phyloP scores from a whole-genome alignment of 2,888 invertebrate species.

The Calephelis perditalis region DNA sequence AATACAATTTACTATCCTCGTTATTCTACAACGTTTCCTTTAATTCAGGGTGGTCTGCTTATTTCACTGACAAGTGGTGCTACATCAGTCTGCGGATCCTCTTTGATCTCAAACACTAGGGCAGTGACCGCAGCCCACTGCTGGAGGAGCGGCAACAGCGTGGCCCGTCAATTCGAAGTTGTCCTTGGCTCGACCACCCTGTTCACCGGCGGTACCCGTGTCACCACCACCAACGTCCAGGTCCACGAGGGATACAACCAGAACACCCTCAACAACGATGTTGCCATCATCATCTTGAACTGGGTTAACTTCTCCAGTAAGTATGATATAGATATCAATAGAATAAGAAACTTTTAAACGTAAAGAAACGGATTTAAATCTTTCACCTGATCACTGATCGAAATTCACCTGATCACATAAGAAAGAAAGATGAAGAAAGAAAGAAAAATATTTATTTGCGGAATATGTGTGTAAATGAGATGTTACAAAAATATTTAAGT shows the following conservation, averaged over 20 bases:
- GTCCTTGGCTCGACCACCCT: slow-evolving; percentile 41
- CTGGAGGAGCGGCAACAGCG: slow-evolving; percentile 39
- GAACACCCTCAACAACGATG: slow-evolving; percentile 32
- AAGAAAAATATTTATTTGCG: too few relatives aligned
- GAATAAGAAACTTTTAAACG: too few relatives aligned
- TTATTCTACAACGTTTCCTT: neutral
- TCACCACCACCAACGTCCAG: slow-evolving; percentile 32
- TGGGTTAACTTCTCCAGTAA: slow-evolving; percentile 23
- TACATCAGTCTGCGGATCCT: slow-evolving; percentile 44
- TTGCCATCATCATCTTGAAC: slow-evolving; percentile 38
- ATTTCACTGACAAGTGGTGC: slow-evolving; percentile 36
- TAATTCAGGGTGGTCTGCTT: slow-evolving; percentile 40
- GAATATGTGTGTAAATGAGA: too few relatives aligned
- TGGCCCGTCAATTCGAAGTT: slow-evolving; percentile 41
- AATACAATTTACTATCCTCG: neutral
- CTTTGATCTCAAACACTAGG: slow-evolving; percentile 42
- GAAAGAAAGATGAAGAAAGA: too few relatives aligned
- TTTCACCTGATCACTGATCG: too few relatives aligned
- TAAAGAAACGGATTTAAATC: too few relatives aligned
- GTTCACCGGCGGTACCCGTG: slow-evolving; percentile 39
- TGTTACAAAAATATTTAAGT: too few relatives aligned
- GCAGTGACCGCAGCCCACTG: slow-evolving; percentile 44
- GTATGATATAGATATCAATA: slow-evolving; percentile 1
- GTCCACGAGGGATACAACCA: slow-evolving; percentile 37
- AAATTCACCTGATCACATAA: too few relatives aligned